Evolutionary conservation across 2,888 invertebrate genomes (phyloP).

Genomic region (Cheilosia pagana): DNA sequence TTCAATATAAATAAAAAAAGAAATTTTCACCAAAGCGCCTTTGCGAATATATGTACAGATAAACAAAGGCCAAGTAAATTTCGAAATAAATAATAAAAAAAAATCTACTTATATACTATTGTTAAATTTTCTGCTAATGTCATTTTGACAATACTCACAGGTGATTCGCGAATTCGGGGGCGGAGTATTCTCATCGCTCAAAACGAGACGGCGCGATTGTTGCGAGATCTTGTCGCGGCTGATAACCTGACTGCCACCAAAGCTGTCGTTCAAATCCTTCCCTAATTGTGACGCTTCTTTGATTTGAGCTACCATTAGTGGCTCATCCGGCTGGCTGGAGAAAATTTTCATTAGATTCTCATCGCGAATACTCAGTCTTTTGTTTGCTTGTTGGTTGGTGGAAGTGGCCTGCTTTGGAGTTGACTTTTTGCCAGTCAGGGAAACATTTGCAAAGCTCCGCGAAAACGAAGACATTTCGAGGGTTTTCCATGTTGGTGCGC

Average conservation of each 20-base stretch:
- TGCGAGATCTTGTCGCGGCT: constrained; percentile 44
- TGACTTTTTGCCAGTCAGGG: constrained; percentile 72
- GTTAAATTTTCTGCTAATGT: constrained; percentile 63
- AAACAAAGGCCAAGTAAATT: constrained; percentile 58
- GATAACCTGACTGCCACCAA: constrained; percentile 46
- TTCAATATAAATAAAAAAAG: background rate
- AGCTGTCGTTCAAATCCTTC: constrained; percentile 74
- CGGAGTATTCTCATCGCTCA: constrained; percentile 70
- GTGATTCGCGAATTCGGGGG: constrained; percentile 64
- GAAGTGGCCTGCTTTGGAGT: constrained; percentile 59
- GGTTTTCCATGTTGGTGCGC: constrained; percentile 79
- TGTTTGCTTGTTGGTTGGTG: constrained; percentile 17
- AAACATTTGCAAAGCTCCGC: constrained; percentile 72
- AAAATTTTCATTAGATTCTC: constrained; percentile 76
- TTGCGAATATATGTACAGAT: constrained; percentile 43
- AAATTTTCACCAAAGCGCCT: constrained; percentile 32
- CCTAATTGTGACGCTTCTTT: constrained; percentile 57
- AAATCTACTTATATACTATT: constrained; percentile 58
- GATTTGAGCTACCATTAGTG: constrained; percentile 57
- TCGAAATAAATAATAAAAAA: constrained; percentile 53
- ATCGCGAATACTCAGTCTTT: constrained; percentile 76
- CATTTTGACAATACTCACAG: constrained; percentile 73
- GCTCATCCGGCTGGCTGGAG: constrained; percentile 75
- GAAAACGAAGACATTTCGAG: constrained; percentile 76
- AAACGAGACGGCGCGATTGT: constrained; percentile 62